phyloP scores from a whole-genome alignment of 1,140 invertebrate species.

The Drosophila erecta region DNA sequence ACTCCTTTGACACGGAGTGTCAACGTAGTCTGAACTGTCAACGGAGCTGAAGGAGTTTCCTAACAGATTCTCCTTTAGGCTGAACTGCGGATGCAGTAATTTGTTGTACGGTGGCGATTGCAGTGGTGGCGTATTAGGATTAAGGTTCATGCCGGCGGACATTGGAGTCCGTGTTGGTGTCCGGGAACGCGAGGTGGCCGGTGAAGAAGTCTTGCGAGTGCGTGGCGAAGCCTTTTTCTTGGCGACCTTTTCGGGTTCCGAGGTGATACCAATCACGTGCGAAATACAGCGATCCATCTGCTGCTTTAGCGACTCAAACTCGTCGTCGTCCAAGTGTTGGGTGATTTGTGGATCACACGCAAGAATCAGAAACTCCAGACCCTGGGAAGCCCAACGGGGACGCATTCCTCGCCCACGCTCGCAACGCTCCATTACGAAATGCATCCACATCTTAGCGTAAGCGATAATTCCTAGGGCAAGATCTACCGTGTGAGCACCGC shows the following conservation, averaged over 20 bases:
- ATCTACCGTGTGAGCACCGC: conserved; percentile 69
- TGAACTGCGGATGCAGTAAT: conserved; percentile 79
- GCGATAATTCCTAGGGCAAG: conserved; percentile 87
- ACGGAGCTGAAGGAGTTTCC: conserved; percentile 52
- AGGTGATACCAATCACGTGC: conserved; percentile 90
- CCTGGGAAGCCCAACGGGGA: conserved; percentile 94
- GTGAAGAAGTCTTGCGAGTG: conserved; percentile 82
- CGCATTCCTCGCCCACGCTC: conserved; percentile 92
- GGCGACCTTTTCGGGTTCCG: conserved; percentile 84
- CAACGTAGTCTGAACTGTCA: conserved; percentile 60
- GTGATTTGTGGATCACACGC: conserved; percentile 93
- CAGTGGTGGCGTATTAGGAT: conserved; percentile 72
- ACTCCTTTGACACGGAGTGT: conserved; percentile 46
- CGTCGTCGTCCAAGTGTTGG: conserved; percentile 89
- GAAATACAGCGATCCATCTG: conserved; percentile 91
- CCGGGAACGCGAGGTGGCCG: conserved; percentile 72
- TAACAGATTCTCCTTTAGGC: conserved; percentile 72
- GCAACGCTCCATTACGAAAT: conserved; percentile 92
- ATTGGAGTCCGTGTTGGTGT: conserved; percentile 79
- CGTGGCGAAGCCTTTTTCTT: conserved; percentile 85
- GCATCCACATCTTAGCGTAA: conserved; percentile 95
- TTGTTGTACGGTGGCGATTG: conserved; percentile 82
- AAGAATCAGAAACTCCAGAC: conserved; percentile 93
- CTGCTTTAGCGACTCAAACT: conserved; percentile 91
- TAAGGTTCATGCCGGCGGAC: conserved; percentile 73